phyloP scores from a whole-genome alignment of 2,113 vertebrate genomes.

The Spilogale gracilis region DNA sequence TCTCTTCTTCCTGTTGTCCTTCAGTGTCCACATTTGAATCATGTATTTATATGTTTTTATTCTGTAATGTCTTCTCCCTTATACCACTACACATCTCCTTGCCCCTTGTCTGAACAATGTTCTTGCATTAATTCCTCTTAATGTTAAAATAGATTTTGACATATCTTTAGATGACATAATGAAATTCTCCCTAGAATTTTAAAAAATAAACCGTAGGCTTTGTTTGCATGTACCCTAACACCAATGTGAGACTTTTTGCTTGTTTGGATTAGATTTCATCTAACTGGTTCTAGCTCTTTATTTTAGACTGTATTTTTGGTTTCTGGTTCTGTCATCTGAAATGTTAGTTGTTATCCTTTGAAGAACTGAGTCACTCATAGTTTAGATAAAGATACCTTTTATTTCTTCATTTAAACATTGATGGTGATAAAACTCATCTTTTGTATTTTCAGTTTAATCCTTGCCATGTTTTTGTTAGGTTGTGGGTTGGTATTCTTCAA shows the following conservation, averaged over 20 bases:
- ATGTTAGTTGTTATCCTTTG: slow-evolving; percentile 4
- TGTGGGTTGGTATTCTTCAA: neutral
- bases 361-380: slow-evolving; percentile 16
- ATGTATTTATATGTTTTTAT: slow-evolving; percentile 43
- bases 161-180: slow-evolving; percentile 4
- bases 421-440: neutral
- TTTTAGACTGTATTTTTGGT: neutral
- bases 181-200: slow-evolving; percentile 33
- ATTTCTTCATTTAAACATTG: neutral
- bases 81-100: neutral
- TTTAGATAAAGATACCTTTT: slow-evolving; percentile 26
- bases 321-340: slow-evolving; percentile 31
- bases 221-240: neutral
- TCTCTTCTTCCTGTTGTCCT: neutral
- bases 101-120: neutral
- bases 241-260: neutral
- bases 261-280: slow-evolving; percentile 18
- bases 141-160: slow-evolving; percentile 28
- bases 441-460: neutral
- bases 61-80: slow-evolving; percentile 49
- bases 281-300: neutral
- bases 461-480: neutral
- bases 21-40: neutral
- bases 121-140: neutral
- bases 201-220: neutral